Base-by-base conservation (phyloP, 2,888 invertebrate species). In the Eupithecia abbreviata region DNA sequence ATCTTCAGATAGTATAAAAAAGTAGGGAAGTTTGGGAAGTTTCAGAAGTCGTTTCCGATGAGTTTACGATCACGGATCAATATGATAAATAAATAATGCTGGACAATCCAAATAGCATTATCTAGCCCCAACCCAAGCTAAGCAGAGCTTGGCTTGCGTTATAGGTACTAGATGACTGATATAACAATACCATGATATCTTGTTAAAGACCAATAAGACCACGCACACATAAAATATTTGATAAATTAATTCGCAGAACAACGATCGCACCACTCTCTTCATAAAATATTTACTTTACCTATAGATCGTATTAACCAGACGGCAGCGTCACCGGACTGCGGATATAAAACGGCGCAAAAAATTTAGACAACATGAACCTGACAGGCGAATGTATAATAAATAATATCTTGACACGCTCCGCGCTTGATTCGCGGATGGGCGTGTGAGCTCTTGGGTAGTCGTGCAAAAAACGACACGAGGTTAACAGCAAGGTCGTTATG, bases 381-480 rank as follows among this genome's bases (percentile, higher is more conserved):
- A 76, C 76, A 74, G 66, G 74, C 76, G 78, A 76, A 74, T 76
- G 74, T 76, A 69, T 74, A 75, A 73, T 74, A 78, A 72, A 78
- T 77, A 67, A 75, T 73, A 62, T 70, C 68, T 41, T 74, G 76
- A 74, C 78, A 74, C 78, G 72, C 68, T 75, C 68, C 58, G 65
- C 70, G 67, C 55, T 72, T 72, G 73, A 75, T 76, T 80, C 67
- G 80, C 79, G 74, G 80, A 84, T 84, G 82, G 84, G 81, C 81
- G 82, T 84, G 80, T 82, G 81, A 81, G 81, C 81, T 87, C 86
- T 88, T 89, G 86, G 83, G 82, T 83, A 77, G 85, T 85, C 86
- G 86, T 86, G 85, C 86, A 88, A 90, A 90, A 90, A 90, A 87
- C 86, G 81, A 84, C 81, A 79, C 90, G 89, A 91, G 91, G 91